Evolutionary conservation across 1,140 invertebrate genomes (phyloP).

Genomic region (Arion vulgaris): DNA sequence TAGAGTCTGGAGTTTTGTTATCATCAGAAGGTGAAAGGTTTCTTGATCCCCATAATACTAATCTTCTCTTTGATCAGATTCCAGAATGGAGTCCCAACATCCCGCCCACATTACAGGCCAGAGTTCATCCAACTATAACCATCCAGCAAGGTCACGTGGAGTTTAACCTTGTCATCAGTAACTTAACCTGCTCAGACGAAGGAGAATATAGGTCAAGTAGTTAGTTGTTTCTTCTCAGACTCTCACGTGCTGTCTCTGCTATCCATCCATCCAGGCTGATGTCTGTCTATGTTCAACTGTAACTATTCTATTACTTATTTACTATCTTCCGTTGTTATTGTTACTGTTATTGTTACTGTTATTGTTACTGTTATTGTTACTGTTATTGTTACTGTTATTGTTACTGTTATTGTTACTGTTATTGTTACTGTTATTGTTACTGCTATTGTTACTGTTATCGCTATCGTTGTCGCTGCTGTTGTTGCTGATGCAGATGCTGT

Average conservation of each 20-base stretch:
- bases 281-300: too few species aligned
- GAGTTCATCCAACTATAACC: slow-evolving; percentile 15
- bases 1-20: too few species aligned
- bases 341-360: not conserved
- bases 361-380: not conserved
- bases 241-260: not conserved
- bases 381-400: not conserved
- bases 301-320: too few species aligned
- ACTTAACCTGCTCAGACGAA: slow-evolving; percentile 12
- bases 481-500: slow-evolving; percentile 14
- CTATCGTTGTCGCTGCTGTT: not conserved
- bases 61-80: not conserved
- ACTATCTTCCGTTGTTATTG: not conserved
- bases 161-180: slow-evolving; percentile 1
- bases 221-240: too few species aligned
- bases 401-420: not conserved
- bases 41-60: too few species aligned
- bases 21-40: too few species aligned
- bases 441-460: not conserved
- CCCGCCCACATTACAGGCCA: not conserved
- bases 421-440: too few species aligned
- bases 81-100: not conserved
- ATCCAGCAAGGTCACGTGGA: slow-evolving; percentile 11
- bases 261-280: too few species aligned
- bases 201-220: not conserved